Base-by-base conservation (phyloP, 2,888 invertebrate genomes). In the Keiferia lycopersicella region DNA sequence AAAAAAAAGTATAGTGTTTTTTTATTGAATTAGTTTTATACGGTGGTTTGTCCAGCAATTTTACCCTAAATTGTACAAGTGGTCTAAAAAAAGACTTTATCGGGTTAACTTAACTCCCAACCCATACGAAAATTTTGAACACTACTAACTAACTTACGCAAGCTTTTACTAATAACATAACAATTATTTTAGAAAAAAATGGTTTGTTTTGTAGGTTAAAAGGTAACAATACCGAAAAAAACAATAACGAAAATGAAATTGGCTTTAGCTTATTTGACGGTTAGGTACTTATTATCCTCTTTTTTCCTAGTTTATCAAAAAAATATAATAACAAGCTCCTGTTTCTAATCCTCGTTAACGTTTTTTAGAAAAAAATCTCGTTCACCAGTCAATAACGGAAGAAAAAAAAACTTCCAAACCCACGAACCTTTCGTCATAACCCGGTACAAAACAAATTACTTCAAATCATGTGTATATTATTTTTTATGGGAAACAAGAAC, bases 381-480 rank as follows among this genome's bases (percentile, higher is more conserved):
- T 77, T 86, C 84, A 87, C 87, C 77, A 79, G 84, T 84, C 87
- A 88, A 88, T 87, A 88, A 85, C 82, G 82, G 82, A 71, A 76
- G 73, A 68, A 72, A 76, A 82, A 81, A 86, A 88, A 86, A 83
- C 85, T 59, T 82, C 34, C 82, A 87, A 87, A 83, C 84, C 87
- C 84, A 88, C 84, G 84, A 80, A 83, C 81, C 83, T 87, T 84
- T 85, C 86, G 81, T 86, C 86, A 85, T 86, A 87, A 86, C 84
- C 76, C 76, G 76, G 71, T 80, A 86, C 83, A 89, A 89, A 89
- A 86, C 83, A 88, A 89, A 89, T 89, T 91, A 87, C 87, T 79
- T 85, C 83, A 84, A 87, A 89, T 88, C 83, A 85, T 87, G 85
- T 90, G 84, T 86, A 84, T 87, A 87, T 85, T 82, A 85, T 84